phyloP scores from a whole-genome alignment of 2,888 invertebrate genomes.

The Euplagia quadripunctaria region DNA sequence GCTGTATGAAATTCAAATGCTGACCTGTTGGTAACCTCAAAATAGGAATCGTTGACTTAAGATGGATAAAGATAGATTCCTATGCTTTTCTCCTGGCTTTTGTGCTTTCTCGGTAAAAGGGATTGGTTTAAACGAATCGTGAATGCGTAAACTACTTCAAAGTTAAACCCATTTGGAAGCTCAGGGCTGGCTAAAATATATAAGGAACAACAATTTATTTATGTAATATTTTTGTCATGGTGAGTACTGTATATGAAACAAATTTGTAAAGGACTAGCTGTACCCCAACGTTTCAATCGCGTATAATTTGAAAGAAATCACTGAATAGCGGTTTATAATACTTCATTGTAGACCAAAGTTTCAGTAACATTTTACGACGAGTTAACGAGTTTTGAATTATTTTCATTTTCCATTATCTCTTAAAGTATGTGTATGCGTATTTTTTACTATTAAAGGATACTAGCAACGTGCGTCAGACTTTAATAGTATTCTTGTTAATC shows the following conservation, averaged over 20 bases:
- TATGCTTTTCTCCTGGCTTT: constrained; percentile 8
- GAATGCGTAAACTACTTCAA: constrained; percentile 9
- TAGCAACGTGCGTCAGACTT: too few relatives aligned
- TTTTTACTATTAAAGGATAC: too few relatives aligned
- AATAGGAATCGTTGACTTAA: constrained; percentile 42
- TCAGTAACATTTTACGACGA: too few relatives aligned
- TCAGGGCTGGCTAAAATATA: neutral
- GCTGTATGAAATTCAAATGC: constrained; percentile 55
- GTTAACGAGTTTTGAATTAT: too few relatives aligned
- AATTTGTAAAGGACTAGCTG: neutral
- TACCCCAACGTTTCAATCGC: too few relatives aligned
- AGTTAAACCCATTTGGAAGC: neutral
- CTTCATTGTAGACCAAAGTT: too few relatives aligned
- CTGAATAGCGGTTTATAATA: too few relatives aligned
- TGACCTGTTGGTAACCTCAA: constrained; percentile 35
- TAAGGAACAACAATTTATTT: neutral
- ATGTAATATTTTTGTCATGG: too few relatives aligned
- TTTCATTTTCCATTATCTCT: too few relatives aligned
- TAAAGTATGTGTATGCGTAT: too few relatives aligned
- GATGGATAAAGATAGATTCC: constrained; percentile 26
- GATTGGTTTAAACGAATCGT: constrained; percentile 7
- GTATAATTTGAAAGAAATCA: too few relatives aligned
- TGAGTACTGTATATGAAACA: neutral
- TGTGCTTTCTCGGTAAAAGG: constrained; percentile 11
- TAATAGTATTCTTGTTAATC: too few relatives aligned